Conservation (phyloP, 2,113 vertebrate genomes). For the Columbina picui region DNA sequence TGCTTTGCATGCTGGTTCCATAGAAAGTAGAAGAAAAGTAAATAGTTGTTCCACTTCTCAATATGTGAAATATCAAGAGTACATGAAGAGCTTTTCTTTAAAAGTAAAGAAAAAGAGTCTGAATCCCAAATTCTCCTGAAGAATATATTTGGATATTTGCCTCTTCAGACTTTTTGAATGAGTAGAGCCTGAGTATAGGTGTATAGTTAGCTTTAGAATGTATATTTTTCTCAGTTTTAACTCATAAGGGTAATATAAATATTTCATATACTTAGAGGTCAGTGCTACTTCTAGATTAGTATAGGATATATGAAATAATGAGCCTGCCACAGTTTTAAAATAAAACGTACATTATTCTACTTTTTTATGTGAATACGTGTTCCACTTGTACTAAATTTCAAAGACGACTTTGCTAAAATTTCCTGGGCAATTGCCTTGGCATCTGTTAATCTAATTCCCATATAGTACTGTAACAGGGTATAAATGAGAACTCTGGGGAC, state of each 20-base stretch:
- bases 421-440: not conserved
- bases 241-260: not conserved
- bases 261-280: not conserved
- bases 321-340: not conserved
- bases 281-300: not conserved
- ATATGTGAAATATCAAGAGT: not conserved
- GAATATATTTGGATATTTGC: not conserved
- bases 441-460: conserved; percentile 19
- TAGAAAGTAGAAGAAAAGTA: not conserved
- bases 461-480: not conserved
- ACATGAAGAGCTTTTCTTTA: not conserved
- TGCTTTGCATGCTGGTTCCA: not conserved
- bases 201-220: not conserved
- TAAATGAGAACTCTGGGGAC: conserved; percentile 40
- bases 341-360: not conserved
- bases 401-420: not conserved
- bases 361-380: not conserved
- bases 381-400: not conserved
- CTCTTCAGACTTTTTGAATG: not conserved
- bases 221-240: not conserved
- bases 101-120: not conserved
- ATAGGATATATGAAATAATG: not conserved
- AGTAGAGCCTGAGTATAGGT: not conserved
- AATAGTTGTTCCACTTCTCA: not conserved
- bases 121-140: not conserved